Evolutionary conservation across 2,797 vertebrate species (phyloP).

Genomic region (Hoplostethus mediterraneus): DNA sequence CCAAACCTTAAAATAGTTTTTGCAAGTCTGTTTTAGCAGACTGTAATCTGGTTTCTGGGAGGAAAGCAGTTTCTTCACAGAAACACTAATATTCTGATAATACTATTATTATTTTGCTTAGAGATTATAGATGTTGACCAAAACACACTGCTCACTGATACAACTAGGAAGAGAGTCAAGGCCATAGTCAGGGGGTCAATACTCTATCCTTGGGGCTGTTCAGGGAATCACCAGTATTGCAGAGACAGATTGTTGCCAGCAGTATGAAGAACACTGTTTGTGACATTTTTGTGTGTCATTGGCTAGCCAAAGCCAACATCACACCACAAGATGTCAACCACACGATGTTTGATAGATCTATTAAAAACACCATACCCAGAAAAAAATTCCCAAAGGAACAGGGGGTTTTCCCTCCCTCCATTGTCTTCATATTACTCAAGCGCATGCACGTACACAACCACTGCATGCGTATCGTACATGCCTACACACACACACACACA

Average conservation of each 20-base stretch:
- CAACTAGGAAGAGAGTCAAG: conserved; percentile 24
- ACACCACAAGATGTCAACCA: not conserved
- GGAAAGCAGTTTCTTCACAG: too few species aligned
- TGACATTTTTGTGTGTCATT: conserved; percentile 13
- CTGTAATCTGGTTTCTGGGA: too few species aligned
- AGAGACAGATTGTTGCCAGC: conserved; percentile 15
- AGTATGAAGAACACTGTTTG: conserved; percentile 24
- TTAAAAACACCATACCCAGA: conserved; percentile 21
- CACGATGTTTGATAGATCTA: conserved; percentile 18
- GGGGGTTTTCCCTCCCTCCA: conserved; percentile 30
- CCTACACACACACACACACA: not conserved
- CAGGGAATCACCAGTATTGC: conserved; percentile 13
- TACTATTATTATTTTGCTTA: not conserved
- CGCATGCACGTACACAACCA: conserved; percentile 23
- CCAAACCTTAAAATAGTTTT: conserved; percentile 4
- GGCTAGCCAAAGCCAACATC: not conserved
- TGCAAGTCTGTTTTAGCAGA: not conserved
- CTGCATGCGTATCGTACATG: conserved; percentile 18
- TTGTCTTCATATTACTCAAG: conserved; percentile 27
- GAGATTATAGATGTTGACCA: not conserved
- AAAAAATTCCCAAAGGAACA: conserved; percentile 12
- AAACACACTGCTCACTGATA: not conserved
- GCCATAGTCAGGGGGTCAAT: conserved; percentile 33
- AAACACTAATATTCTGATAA: not conserved
- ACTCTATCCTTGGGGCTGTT: conserved; percentile 45